A percentile compares a stretch with the other conserved stretches of the same genome.
These are phyloP conservation scores for Pollenia angustigena DNA, from an alignment of 2,888 invertebrate genomes.

Conservation along the genomic window DNA sequence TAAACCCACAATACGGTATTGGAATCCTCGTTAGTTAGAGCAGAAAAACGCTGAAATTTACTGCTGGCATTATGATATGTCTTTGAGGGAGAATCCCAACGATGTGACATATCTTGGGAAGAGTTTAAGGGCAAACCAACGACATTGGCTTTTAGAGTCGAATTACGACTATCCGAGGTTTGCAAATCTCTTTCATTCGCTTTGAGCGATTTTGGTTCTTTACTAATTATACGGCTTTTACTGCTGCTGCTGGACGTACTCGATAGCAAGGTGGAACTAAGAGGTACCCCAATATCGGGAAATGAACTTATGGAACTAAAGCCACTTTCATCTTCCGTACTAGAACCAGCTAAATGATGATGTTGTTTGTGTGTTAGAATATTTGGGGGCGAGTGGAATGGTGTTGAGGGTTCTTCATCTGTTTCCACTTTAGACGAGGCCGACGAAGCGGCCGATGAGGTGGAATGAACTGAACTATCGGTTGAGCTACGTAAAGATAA, in stretches of 20 bases:
- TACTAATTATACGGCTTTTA: slow-evolving; percentile 13
- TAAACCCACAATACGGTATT: slow-evolving; percentile 82
- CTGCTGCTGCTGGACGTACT: slow-evolving; percentile 33
- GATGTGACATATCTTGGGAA: slow-evolving; percentile 75
- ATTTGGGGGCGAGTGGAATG: slow-evolving; percentile 63
- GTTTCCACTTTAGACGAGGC: slow-evolving; percentile 83
- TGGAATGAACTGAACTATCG: slow-evolving; percentile 84
- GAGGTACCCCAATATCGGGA: slow-evolving; percentile 91
- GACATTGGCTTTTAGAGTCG: slow-evolving; percentile 82
- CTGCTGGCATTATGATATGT: slow-evolving; percentile 80
- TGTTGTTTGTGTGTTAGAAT: slow-evolving; percentile 67
- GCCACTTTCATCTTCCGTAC: slow-evolving; percentile 91
- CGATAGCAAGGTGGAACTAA: slow-evolving; percentile 79
- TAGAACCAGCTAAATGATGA: slow-evolving; percentile 77
- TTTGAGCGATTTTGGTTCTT: slow-evolving; percentile 47
- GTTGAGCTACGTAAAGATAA: slow-evolving; percentile 83
- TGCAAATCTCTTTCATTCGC: slow-evolving; percentile 22
- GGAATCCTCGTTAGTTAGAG: slow-evolving; percentile 82
- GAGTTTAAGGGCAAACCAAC: slow-evolving; percentile 79
- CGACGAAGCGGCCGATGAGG: slow-evolving; percentile 81
- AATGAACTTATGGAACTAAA: slow-evolving; percentile 94
- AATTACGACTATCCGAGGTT: slow-evolving; percentile 80
- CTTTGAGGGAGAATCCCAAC: slow-evolving; percentile 79
- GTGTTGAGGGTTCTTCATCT: slow-evolving; percentile 79
- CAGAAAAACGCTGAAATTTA: slow-evolving; percentile 81